phyloP scores from a whole-genome alignment of 2,797 vertebrate genomes.

The Glyptemys insculpta region DNA sequence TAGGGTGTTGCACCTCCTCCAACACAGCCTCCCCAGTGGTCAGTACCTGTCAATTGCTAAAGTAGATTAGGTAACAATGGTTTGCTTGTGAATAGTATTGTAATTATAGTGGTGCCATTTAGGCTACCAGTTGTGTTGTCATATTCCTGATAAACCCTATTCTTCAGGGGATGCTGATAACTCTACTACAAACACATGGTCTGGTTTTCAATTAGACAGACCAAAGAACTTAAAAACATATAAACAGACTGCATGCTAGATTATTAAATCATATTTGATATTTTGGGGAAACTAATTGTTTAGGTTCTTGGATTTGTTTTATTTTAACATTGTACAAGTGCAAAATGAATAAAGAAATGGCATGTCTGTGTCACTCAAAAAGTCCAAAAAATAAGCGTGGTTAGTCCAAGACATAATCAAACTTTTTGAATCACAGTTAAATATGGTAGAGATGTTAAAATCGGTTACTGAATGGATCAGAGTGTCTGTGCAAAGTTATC shows the following conservation, averaged over 20 bases:
- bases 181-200: not conserved
- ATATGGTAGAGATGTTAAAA: not conserved
- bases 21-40: not conserved
- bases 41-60: not conserved
- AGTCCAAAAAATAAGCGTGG: not conserved
- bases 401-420: conserved; percentile 7
- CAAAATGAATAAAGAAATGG: not conserved
- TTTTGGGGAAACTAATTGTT: not conserved
- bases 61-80: not conserved
- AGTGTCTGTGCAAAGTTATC: not conserved
- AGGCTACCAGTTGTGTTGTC: not conserved
- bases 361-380: not conserved
- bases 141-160: not conserved
- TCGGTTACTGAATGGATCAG: not conserved
- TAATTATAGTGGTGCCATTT: conserved; percentile 2
- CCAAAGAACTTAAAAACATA: not conserved
- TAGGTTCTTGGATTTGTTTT: not conserved
- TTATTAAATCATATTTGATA: not conserved
- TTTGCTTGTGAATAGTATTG: not conserved
- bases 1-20: not conserved
- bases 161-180: not conserved
- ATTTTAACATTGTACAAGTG: not conserved
- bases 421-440: not conserved
- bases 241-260: not conserved
- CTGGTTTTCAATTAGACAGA: not conserved